Evolutionary conservation across 2,113 vertebrate genomes (phyloP).

Genomic region (Fulica atra): DNA sequence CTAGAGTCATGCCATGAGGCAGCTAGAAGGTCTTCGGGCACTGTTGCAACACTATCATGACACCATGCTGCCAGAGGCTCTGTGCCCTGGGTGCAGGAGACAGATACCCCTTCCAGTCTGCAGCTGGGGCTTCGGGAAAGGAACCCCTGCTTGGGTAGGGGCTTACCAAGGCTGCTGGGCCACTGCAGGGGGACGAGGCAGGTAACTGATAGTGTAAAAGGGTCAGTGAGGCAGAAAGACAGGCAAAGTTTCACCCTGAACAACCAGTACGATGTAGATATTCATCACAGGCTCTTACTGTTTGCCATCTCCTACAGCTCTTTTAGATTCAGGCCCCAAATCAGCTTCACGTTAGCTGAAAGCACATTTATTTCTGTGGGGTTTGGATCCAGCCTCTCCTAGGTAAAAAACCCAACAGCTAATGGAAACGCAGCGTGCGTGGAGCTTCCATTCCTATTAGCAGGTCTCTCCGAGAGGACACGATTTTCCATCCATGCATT

Average conservation of each 20-base stretch:
- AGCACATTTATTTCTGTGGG: neutral
- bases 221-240: neutral
- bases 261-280: neutral
- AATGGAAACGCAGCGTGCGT: neutral
- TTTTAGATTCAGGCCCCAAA: neutral
- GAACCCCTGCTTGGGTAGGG: neutral
- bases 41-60: neutral
- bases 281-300: neutral
- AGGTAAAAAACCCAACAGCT: neutral
- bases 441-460: neutral
- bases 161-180: neutral
- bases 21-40: neutral
- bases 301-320: neutral
- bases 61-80: neutral
- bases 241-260: neutral
- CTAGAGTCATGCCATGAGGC: neutral
- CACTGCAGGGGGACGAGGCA: neutral
- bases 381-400: neutral
- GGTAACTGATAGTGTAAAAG: neutral
- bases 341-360: neutral
- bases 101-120: neutral
- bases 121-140: neutral
- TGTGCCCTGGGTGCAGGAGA: neutral
- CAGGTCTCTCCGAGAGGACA: neutral
- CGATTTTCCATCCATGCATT: constrained; percentile 55